phyloP scores from a whole-genome alignment of 1,140 invertebrate genomes.

The Apis mellifera region Amel_HAv3.1 CM009931.2:19451501-19452000 shows the following conservation, averaged over 20 bases:
- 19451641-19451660: conserved; percentile 10
- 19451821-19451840: background rate
- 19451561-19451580: background rate
- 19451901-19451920: background rate
- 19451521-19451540: conserved; percentile 39
- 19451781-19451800: background rate
- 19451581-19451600: background rate
- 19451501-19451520: conserved; percentile 58
- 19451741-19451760: conserved; percentile 19
- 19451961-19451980: background rate
- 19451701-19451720: background rate
- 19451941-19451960: background rate
- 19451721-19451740: background rate
- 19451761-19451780: conserved; percentile 26
- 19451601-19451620: conserved; percentile 30
- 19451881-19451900: background rate
- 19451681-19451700: conserved; percentile 27
- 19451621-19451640: conserved; percentile 3
- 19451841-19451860: background rate
- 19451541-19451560: conserved; percentile 22
- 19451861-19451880: background rate
- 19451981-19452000: background rate
- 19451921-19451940: background rate
- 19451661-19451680: conserved; percentile 26
- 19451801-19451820: background rate